phyloP scores from a whole-genome alignment of 2,888 invertebrate genomes.

The Lasioglossum pauxillum region DNA sequence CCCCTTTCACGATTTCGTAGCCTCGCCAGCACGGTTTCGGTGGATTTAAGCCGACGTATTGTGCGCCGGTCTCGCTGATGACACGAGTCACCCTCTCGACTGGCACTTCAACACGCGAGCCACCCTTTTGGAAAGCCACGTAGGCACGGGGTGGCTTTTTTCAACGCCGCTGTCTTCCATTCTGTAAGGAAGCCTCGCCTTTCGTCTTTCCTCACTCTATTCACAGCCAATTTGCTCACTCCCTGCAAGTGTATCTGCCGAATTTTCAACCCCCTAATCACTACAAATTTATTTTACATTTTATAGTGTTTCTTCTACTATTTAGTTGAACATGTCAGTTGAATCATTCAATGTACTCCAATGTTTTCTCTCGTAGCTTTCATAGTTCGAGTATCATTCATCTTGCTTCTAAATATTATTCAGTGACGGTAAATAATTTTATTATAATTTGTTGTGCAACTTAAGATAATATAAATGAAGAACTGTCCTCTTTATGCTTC shows the following conservation, averaged over 20 bases:
- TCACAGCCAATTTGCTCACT: background rate
- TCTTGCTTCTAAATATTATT: background rate
- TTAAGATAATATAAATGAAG: background rate
- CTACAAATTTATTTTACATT: background rate
- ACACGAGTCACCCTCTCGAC: slow-evolving; percentile 59
- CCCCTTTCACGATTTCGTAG: slow-evolving; percentile 37
- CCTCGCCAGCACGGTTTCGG: slow-evolving; percentile 36
- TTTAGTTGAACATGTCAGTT: background rate
- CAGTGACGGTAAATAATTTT: background rate
- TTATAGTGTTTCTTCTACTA: background rate
- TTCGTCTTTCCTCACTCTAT: slow-evolving; percentile 12
- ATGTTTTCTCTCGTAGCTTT: too few relatives aligned
- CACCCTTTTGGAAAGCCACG: slow-evolving; percentile 59
- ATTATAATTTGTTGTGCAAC: background rate
- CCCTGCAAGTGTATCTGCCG: background rate
- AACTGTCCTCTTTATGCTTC: background rate
- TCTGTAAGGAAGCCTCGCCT: slow-evolving; percentile 28
- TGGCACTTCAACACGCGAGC: slow-evolving; percentile 61
- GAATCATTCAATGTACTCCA: background rate
- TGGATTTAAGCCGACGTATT: slow-evolving; percentile 50
- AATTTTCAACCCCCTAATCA: background rate
- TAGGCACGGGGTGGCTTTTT: slow-evolving; percentile 49
- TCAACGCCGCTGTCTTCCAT: slow-evolving; percentile 45
- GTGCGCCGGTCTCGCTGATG: slow-evolving; percentile 47
- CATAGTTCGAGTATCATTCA: too few relatives aligned